These are phyloP conservation scores for Copsychus sechellarum DNA, from an alignment of 2,113 vertebrate genomes.

Conservation along the genomic window DNA sequence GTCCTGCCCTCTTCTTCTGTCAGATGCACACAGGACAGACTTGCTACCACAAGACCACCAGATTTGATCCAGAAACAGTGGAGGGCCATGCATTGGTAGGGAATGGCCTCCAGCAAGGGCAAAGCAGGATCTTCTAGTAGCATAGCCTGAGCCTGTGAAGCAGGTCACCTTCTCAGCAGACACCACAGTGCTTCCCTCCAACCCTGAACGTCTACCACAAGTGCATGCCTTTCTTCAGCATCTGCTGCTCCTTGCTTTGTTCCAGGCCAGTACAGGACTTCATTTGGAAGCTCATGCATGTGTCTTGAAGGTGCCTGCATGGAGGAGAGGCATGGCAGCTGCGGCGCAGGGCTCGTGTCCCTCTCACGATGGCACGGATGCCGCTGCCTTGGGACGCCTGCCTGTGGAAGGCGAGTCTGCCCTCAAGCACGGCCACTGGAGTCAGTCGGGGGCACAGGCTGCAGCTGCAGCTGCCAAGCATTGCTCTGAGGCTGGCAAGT, in stretches of 20 bases:
- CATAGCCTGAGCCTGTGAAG: not conserved
- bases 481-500: not conserved
- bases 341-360: too few relatives aligned
- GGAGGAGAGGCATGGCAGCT: not conserved
- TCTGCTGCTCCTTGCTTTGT: not conserved
- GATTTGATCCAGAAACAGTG: not conserved
- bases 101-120: not conserved
- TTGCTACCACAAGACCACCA: too few relatives aligned
- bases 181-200: not conserved
- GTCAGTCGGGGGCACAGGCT: not conserved
- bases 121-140: not conserved
- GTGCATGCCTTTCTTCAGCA: not conserved
- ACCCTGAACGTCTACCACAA: too few relatives aligned
- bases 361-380: not conserved
- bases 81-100: not conserved
- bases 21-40: not conserved
- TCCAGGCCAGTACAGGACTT: not conserved
- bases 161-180: not conserved
- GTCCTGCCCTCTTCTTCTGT: not conserved
- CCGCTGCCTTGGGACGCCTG: not conserved
- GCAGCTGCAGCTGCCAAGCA: not conserved
- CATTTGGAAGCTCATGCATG: not conserved
- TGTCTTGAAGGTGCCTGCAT: not conserved
- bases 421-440: not conserved
- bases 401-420: not conserved